These are phyloP conservation scores for Chrysolina americana DNA, from an alignment of 2,888 invertebrate genomes.

Conservation along the genomic window DNA sequence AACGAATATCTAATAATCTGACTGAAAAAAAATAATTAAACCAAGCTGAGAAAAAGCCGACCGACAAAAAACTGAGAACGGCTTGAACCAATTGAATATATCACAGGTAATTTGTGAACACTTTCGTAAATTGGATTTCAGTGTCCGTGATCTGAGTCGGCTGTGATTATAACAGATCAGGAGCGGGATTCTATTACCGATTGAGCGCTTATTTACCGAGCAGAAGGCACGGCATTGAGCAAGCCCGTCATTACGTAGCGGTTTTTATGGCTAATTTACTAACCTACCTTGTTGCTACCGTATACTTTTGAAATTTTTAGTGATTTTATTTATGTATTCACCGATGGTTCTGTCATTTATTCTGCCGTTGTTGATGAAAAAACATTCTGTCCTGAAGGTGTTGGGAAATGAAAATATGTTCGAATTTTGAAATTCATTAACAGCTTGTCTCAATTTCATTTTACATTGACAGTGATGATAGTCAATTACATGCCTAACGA, in stretches of 20 bases:
- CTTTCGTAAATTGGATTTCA: slow-evolving; percentile 62
- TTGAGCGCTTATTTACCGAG: slow-evolving; percentile 54
- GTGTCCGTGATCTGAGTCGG: slow-evolving; percentile 52
- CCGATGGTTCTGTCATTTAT: slow-evolving; percentile 34
- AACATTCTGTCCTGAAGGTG: background rate
- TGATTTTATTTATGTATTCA: slow-evolving; percentile 41
- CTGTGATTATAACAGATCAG: slow-evolving; percentile 57
- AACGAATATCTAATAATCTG: slow-evolving; percentile 21
- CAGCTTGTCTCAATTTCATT: too few relatives aligned
- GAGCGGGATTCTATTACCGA: slow-evolving; percentile 54
- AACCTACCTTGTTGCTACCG: slow-evolving; percentile 58
- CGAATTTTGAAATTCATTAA: too few relatives aligned
- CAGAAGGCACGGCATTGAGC: slow-evolving; percentile 37
- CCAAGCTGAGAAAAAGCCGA: slow-evolving; percentile 25
- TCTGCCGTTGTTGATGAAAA: background rate
- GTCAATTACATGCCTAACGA: too few relatives aligned
- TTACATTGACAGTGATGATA: too few relatives aligned
- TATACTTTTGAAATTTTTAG: slow-evolving; percentile 43
- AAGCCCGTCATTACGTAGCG: slow-evolving; percentile 56
- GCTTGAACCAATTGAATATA: slow-evolving; percentile 52
- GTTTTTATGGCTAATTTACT: slow-evolving; percentile 57
- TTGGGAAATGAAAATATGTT: too few relatives aligned
- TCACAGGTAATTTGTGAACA: slow-evolving; percentile 61
- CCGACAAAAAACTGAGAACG: slow-evolving; percentile 40
- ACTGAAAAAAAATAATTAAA: slow-evolving; percentile 26